phyloP scores from a whole-genome alignment of 2,113 vertebrate species.

The Himantopus leucocephalus region DNA sequence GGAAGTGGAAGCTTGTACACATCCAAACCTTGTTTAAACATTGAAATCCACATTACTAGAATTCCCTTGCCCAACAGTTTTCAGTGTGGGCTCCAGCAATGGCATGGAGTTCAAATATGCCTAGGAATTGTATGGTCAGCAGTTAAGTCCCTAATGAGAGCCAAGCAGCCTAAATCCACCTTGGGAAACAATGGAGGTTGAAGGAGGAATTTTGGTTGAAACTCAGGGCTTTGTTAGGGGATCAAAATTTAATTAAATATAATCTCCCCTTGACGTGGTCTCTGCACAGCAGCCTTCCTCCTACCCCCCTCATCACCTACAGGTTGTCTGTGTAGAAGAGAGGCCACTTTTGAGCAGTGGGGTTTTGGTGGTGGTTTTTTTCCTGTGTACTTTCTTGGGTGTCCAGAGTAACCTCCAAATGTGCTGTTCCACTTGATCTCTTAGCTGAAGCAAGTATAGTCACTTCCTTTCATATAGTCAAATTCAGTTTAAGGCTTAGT shows the following conservation, averaged over 20 bases:
- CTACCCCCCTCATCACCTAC: not conserved
- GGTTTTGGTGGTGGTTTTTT: not conserved
- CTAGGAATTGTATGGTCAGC: conserved; percentile 11
- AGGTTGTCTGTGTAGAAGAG: not conserved
- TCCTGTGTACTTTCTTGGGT: not conserved
- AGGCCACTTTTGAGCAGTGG: not conserved
- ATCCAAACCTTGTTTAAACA: conserved; percentile 32
- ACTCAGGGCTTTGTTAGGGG: conserved; percentile 4
- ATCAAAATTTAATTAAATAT: conserved; percentile 45
- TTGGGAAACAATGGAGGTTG: not conserved
- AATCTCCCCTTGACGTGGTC: not conserved
- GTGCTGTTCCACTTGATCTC: not conserved
- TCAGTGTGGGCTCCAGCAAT: not conserved
- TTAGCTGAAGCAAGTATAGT: not conserved
- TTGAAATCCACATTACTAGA: not conserved
- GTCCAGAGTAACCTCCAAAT: not conserved
- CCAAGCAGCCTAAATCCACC: conserved; percentile 5
- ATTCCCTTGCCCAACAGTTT: conserved; percentile 5
- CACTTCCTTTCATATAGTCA: not conserved
- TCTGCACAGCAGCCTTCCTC: not conserved
- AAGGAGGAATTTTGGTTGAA: conserved; percentile 9
- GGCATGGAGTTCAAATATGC: not conserved
- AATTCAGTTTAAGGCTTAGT: not conserved
- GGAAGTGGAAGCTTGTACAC: not conserved
- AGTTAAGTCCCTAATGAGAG: not conserved